Evolutionary conservation across 2,888 invertebrate species (phyloP), one percentile per base, ranked within the genome.

Genomic region (Xanthorhoe designata): DNA sequence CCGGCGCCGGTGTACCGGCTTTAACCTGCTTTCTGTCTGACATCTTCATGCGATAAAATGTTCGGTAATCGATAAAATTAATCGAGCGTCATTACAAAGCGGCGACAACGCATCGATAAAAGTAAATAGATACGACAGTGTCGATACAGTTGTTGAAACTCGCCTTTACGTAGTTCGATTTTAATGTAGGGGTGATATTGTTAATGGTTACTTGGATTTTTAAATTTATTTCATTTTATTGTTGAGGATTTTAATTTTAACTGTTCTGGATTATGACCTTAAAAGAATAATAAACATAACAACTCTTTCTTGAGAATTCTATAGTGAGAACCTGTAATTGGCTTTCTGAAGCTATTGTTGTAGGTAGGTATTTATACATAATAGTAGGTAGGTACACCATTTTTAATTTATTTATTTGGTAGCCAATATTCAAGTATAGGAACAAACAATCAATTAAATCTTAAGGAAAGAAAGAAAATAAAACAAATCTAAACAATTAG

Each of bases 61-160:
- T 63, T 73, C 70, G 64, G 76, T 76, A 65, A 56, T 75, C 75
- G 69, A 77, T 78, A 74, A 81, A 78, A 79, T 81, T 82, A 81
- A 81, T 77, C 78, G 79, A 78, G 76, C 76, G 70, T 75, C 76
- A 74, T 80, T 78, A 74, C 74, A 77, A 77, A 75, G 75, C 76
- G 72, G 73, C 76, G 76, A 77, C 77, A 75, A 63, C 63, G 66
- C 60, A 19, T 67, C 64, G 63, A 68, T 71, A 68, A 65, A 69
- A 32, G 4, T 47, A 49, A 59, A 64, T 67, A 55, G 61, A 63
- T 69, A 45, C 29, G 38, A 65, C 62, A 59, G 60, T 65, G 32
- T 55, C 58, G 63, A 66, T 69, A 60, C 51, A 24, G 24, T 24
- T 24, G 24, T 24, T 24, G 24, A 24, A 24, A 24, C 24, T 3